Base-by-base conservation (phyloP, 1,140 invertebrate species). In the Metopolophium dirhodum region DNA sequence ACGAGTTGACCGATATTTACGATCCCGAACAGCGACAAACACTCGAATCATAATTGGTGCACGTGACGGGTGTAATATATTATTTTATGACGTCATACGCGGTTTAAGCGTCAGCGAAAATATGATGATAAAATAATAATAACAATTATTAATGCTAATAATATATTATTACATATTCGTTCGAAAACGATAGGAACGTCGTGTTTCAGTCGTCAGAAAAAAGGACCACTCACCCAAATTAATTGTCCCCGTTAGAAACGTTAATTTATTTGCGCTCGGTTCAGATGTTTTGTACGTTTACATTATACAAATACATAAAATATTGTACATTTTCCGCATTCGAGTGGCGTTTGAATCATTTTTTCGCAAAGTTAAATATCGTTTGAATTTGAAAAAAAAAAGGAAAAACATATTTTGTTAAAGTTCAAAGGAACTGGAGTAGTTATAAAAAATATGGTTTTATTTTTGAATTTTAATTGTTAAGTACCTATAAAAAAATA, bases 241-340 rank as follows among this genome's bases (percentile, higher is more conserved):
- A 77, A 77, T 77, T 77, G 61, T 77, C n/a, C 61, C 3, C 61
- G 30, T 77, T 77, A 77, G 30, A 77, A 77, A 77, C 61, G 61
- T 77, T 77, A n/a, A 77, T 77, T 77, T 77, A 77, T 77, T n/a
- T n/a, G 61, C 61, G n/a, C n/a, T 18, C 61, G 61, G 61, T 77
- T 77, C 61, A n/a, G 61, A 4, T n/a, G 30, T n/a, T 41, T 77
- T 2, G 51, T 54, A n/a, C 61, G 61, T 77, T 35, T 77, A 77
- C 6, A 77, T 77, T 77, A 18, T n/a, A 68, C 8, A n/a, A 68
- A 57, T 57, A 8, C 18, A 77, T 18, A n/a, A 77, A 77, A 4
- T 77, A n/a, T 77, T 77, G n/a, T 77, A 77, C 30, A 77, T 77
- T 77, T 77, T 77, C 14, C 30, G 30, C 6, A 77, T 77, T 77